A percentile compares a stretch with the other conserved stretches of the same genome.
phyloP scores from a whole-genome alignment of 2,888 invertebrate genomes.

The Miltochrista miniata region DNA sequence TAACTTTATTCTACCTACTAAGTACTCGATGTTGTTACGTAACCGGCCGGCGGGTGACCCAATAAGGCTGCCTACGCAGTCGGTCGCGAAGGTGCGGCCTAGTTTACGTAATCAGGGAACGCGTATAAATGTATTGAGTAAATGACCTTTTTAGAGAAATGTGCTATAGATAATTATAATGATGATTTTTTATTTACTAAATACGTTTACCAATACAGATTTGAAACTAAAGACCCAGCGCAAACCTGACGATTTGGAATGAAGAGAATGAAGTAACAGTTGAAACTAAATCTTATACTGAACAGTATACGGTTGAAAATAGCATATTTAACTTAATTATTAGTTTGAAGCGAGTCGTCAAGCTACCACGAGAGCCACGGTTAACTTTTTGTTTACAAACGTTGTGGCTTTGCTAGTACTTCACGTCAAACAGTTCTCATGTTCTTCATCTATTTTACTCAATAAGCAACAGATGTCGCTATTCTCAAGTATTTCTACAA shows the following conservation, averaged over 20 bases:
- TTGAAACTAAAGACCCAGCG: no score
- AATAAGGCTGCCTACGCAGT: conserved; percentile 19
- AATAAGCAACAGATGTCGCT: conserved; percentile 11
- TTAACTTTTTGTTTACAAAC: conserved; percentile 17
- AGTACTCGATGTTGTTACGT: conserved; percentile 34
- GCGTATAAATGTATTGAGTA: conserved; percentile 11
- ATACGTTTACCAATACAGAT: no score
- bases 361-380: background rate
- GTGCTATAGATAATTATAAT: background rate
- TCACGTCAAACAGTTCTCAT: background rate
- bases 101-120: conserved; percentile 12
- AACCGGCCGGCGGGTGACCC: conserved; percentile 30
- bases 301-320: no score
- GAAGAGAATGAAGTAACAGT: no score
- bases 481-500: background rate
- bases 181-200: no score
- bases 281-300: no score
- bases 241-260: no score
- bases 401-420: background rate
- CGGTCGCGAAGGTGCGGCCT: conserved; percentile 21
- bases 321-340: no score
- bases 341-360: no score
- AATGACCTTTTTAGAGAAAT: background rate
- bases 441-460: background rate
- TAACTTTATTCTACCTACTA: conserved; percentile 35